These are phyloP conservation scores for Ophioderma brevispina DNA, from an alignment of 35 echinoderm and acorn worm species.

Conservation along the genomic window DNA sequence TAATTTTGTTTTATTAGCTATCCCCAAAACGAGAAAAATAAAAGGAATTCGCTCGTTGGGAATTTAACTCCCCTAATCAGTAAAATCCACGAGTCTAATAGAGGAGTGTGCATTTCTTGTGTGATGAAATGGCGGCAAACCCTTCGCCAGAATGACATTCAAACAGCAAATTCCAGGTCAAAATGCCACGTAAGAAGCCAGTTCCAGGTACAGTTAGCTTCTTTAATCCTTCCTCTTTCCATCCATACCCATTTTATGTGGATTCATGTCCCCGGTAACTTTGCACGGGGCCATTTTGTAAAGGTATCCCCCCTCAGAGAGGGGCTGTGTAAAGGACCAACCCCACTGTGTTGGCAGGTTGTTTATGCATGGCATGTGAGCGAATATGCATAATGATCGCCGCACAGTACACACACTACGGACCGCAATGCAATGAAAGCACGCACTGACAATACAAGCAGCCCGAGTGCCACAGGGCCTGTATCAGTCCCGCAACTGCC, in stretches of 20 bases:
- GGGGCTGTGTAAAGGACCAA: not conserved
- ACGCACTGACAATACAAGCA: not conserved
- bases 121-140: conserved; percentile 21
- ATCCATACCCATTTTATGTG: not conserved
- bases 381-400: conserved; percentile 8
- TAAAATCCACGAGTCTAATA: not conserved
- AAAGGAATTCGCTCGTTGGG: no score
- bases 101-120: not conserved
- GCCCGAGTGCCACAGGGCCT: not conserved
- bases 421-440: not conserved
- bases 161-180: conserved; percentile 42
- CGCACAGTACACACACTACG: not conserved
- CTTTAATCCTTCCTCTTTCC: conserved; percentile 2
- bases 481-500: not conserved
- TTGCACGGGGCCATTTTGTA: not conserved
- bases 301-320: not conserved
- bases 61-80: not conserved
- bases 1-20: no score
- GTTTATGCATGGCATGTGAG: conserved; percentile 45
- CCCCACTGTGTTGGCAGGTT: not conserved
- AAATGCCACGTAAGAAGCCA: conserved; percentile 55
- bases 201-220: conserved; percentile 19
- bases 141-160: conserved; percentile 27
- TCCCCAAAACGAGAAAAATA: no score
- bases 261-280: not conserved